Evolutionary conservation across 2,888 invertebrate species (phyloP), one percentile per base, ranked within the genome.

Genomic region (Keiferia lycopersicella): DNA sequence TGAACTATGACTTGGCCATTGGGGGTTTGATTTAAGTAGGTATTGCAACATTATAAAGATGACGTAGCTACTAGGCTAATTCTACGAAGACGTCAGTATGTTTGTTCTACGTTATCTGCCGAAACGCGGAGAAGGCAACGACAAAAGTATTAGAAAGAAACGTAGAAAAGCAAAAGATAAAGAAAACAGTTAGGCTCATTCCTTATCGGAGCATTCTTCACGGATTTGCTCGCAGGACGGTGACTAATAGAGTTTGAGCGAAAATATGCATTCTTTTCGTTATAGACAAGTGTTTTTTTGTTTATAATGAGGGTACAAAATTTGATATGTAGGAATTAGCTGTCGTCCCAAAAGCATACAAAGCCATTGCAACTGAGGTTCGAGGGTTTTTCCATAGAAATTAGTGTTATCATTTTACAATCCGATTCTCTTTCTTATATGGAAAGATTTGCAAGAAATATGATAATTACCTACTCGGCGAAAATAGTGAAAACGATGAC

Each of bases 71-170:
- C 26, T 26, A 26, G 3, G 26, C 26, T 26, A 4, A 6, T 26
- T 26, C 26, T 45, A 16, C n/a, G n/a, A 45, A 0, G 12, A 14
- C 14, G 48, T 18, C 50, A 20, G 50, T 12, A 50, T 14, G 26
- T 26, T n/a, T 53, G 7, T 53, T 53, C 3, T 26, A 26, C 6
- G 26, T 57, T 57, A 73, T 69, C 78, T 76, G 63, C 66, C 68
- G 68, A 69, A 84, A 41, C 82, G 86, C 86, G 85, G 78, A 85
- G 83, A 81, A 75, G 68, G 71, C 73, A 71, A 78, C 78, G 73
- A 71, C 66, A 63, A 71, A 76, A 67, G 80, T 76, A 84, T 82
- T 82, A 80, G 69, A 79, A 71, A 64, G 77, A 74, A 77, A 69
- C 70, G 67, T 69, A 66, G 76, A 69, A 71, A 76, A 72, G 73